Base-by-base conservation (phyloP, 2,888 invertebrate genomes). In the Himalopsyche kuldschensis region DNA sequence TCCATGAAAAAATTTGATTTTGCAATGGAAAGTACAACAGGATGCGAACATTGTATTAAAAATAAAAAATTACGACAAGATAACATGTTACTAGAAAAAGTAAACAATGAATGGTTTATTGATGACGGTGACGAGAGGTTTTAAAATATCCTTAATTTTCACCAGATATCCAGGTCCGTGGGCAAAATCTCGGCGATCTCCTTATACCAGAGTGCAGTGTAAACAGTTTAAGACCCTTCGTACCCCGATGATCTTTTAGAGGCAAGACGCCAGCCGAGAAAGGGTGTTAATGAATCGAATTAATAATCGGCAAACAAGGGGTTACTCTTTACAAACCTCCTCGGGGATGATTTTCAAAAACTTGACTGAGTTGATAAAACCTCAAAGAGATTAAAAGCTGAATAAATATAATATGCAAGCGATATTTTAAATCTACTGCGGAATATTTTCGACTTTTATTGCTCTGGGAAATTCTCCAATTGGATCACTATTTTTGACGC, bases 281-380 rank as follows among this genome's bases (percentile, higher is more conserved):
- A 84, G 85, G 85, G 86, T 84, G 86, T 82, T 86, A 86, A 86
- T 86, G 86, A 86, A 86, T 86, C 85, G 86, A 86, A 86, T 86
- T 86, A 86, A 86, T 86, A 86, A 86, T 86, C 85, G 86, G 86
- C 86, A 86, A 86, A 86, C 86, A 86, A 85, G 86, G 84, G 86
- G 85, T 41, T 79, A 55, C 63, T 75, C 41, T 41, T 41, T 15
- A 15, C 41, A 55, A 55, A 55, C 24, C 55, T 55, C 55, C 55
- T 55, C 24, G 55, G 55, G 55, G 24, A 55, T 55, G 55, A 55
- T 55, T 55, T 55, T 55, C 55, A n/a, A 24, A 20, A 55, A 55
- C 55, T 55, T 55, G 55, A 55, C n/a, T 4, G 55, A 55, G 55
- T 55, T 55, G 24, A 55, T 55, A 55, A 55, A 55, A 55, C 55